Evolutionary conservation across 2,797 vertebrate genomes (phyloP).

Genomic region (Aldrovandia affinis): DNA sequence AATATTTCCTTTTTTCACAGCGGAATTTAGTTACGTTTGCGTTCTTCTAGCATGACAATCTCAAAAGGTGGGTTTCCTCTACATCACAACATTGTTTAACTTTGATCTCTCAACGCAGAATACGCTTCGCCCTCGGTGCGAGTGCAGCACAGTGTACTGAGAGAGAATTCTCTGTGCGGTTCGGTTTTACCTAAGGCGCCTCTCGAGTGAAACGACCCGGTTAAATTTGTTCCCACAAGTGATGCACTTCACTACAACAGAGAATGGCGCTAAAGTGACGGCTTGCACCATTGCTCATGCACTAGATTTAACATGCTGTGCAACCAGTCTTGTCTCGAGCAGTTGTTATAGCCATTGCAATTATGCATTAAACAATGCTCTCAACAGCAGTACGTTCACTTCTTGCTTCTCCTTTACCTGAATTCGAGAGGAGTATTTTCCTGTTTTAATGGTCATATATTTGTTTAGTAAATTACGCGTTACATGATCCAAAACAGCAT

Average conservation of each 20-base stretch:
- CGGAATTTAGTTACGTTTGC: not conserved
- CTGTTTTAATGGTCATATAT: not conserved
- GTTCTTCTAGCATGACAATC: not conserved
- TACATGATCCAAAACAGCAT: not conserved
- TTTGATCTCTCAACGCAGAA: not conserved
- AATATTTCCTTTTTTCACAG: not conserved
- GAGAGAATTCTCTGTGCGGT: not conserved
- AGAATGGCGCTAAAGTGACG: constrained; percentile 4
- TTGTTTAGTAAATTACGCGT: not conserved
- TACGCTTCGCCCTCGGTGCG: not conserved
- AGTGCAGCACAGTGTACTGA: not conserved
- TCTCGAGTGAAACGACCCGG: constrained; percentile 19
- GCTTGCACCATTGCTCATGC: constrained; percentile 34
- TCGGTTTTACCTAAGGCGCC: not conserved
- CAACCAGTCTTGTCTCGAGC: constrained; percentile 34
- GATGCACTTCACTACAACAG: constrained; percentile 38
- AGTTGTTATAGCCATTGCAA: not conserved
- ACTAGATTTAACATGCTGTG: constrained; percentile 43
- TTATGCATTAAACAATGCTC: constrained; percentile 17
- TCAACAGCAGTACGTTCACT: not conserved
- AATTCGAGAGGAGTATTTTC: not conserved
- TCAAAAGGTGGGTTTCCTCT: not conserved
- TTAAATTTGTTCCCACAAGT: constrained; percentile 22
- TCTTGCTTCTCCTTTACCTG: not conserved
- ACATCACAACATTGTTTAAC: not conserved